Evolutionary conservation across 1,140 invertebrate genomes (phyloP), one percentile per base, ranked within the genome.

Genomic region (Scaptomyza montana): DNA sequence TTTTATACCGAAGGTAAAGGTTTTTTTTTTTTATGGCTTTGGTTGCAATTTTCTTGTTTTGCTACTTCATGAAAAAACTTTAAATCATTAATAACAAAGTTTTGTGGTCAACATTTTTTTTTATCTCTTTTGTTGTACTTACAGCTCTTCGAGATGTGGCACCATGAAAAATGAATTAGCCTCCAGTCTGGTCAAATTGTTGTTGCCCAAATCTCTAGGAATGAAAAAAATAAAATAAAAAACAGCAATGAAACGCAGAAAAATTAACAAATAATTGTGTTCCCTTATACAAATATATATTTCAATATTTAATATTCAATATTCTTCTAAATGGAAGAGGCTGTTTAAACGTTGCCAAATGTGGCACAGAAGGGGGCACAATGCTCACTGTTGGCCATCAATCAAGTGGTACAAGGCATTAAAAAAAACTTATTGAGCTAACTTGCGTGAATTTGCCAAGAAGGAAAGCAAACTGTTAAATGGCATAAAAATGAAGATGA

Each of bases 81-180:
- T 6, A 30, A 53, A 25, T 21, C 25, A 55, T 47, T 64, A 46
- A 55, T 65, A 47, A 65, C n/a, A 36, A 36, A 65, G 28, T 56
- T 56, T 9, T 21, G 6, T 13, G 41, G 13, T 30, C 55, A 16
- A 33, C 13, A 53, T 19, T 1, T 28, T 2, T 43, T 25, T 16
- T n/a, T 4, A 13, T 21, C 12, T 9, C 6, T n/a, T 41, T 13
- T 12, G 4, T 33, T 41, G 64, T 87, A 93, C 93, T 93, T 90
- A 93, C 93, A 93, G 78, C 86, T 93, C 93, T 84, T 93, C 93
- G 25, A 93, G 80, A 66, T 92, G 78, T 12, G 91, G 87, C 41
- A 93, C 90, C 71, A 90, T 89, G 36, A 81, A 86, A 77, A 93
- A 93, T 64, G 92, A 92, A 67, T 91, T 79, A 33, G 92, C 90